Evolutionary conservation across 2,797 vertebrate species (phyloP).

Genomic region (Aythya fuligula): DNA sequence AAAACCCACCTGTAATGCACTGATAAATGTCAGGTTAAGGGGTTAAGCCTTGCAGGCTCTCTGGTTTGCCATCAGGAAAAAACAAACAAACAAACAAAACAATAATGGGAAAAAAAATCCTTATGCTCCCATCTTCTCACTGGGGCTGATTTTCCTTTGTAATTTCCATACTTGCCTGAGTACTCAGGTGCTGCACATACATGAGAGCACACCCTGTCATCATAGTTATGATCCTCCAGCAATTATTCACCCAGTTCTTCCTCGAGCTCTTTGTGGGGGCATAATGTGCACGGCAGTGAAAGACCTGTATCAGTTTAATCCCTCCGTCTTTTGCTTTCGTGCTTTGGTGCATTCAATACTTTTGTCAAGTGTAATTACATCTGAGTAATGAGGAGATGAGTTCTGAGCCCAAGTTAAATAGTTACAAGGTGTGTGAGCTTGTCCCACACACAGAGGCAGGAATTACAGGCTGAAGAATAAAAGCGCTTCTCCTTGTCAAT

Average conservation of each 20-base stretch:
- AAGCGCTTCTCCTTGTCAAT: slow-evolving; percentile 47
- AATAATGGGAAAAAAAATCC: background rate
- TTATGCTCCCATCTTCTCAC: background rate
- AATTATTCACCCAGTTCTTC: slow-evolving; percentile 50
- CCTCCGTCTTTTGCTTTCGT: slow-evolving; percentile 14
- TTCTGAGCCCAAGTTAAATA: slow-evolving; percentile 26
- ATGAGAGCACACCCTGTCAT: slow-evolving; percentile 54
- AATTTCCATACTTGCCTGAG: slow-evolving; percentile 22
- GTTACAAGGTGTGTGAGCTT: slow-evolving; percentile 55
- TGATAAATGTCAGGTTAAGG: background rate
- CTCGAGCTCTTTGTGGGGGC: slow-evolving; percentile 16
- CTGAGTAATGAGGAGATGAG: slow-evolving; percentile 15
- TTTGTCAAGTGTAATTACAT: slow-evolving; percentile 57
- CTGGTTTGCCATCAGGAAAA: background rate
- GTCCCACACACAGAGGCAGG: slow-evolving; percentile 67
- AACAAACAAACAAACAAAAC: no score
- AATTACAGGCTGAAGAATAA: slow-evolving; percentile 60
- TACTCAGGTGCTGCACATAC: background rate
- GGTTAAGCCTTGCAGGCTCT: background rate
- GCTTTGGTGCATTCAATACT: slow-evolving; percentile 29
- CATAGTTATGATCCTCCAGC: slow-evolving; percentile 42
- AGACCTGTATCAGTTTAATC: slow-evolving; percentile 46
- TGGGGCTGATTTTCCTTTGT: slow-evolving; percentile 31
- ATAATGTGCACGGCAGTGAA: background rate
- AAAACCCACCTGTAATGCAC: background rate